phyloP scores from a whole-genome alignment of 2,797 vertebrate genomes.

The Lepus townsendii region DNA sequence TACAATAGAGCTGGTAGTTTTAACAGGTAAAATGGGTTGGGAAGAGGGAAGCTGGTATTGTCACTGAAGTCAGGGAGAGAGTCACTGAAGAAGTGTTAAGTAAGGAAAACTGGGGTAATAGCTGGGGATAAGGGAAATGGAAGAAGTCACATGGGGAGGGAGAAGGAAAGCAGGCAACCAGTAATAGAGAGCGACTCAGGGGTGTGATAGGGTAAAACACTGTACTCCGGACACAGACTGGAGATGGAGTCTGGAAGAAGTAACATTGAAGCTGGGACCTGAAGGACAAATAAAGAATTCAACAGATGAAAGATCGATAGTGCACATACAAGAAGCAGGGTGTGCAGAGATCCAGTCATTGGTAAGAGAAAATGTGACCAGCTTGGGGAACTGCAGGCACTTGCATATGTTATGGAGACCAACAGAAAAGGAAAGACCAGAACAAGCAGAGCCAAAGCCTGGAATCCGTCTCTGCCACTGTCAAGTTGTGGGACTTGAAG shows the following conservation, averaged over 20 bases:
- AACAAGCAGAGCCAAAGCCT: not conserved
- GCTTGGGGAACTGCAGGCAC: not conserved
- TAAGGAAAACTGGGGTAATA: not conserved
- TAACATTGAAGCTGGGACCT: not conserved
- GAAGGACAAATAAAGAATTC: not conserved
- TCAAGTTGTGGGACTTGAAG: not conserved
- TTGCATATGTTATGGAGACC: not conserved
- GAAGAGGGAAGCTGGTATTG: not conserved
- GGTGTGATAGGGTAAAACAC: not conserved
- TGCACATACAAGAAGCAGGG: not conserved
- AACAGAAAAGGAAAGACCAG: not conserved
- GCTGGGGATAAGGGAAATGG: not conserved
- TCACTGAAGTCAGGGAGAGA: not conserved
- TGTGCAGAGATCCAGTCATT: not conserved
- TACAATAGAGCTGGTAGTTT: not conserved
- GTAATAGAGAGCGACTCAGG: not conserved
- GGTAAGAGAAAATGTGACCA: not conserved
- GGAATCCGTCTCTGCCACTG: not conserved
- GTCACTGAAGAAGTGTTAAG: not conserved
- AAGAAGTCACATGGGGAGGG: not conserved
- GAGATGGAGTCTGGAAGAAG: not conserved
- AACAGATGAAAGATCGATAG: not conserved
- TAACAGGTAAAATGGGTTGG: fast-evolving
- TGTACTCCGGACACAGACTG: not conserved
- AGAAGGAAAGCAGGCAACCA: not conserved